Base-by-base conservation (phyloP, 2,888 invertebrate genomes). In the Clanis bilineata region DNA sequence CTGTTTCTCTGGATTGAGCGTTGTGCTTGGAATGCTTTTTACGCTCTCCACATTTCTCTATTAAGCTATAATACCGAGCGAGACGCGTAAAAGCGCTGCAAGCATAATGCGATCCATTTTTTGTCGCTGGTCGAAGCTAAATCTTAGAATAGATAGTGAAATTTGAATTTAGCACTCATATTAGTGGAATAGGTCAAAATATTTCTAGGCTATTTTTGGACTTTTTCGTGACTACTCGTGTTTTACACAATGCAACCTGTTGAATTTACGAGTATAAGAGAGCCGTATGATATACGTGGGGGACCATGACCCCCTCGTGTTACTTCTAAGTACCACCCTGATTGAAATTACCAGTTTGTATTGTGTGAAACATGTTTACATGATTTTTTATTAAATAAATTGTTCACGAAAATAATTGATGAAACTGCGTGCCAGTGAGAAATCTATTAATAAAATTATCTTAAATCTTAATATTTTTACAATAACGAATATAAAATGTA, bases 401-500 rank as follows among this genome's bases (percentile, higher is more conserved):
- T 51, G 18, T 41, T 39, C 39, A 51, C 9, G 18, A 45, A 47
- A 58, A 28, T 38, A 12, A 51, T 51, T 41, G 43, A 43, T 56
- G 36, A 38, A 51, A 15, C 36, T 23, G 36, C 36, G 32, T 54
- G 43, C 44, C 36, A 41, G 39, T 55, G 39, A 21, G 23, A 22
- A 45, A 32, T 32, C 28, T 15, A 41, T 36, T 12, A 36, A 36
- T 44, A 25, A 47, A 22, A 41, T 55, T 39, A 32, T 36, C 44
- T 56, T 58, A 18, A 38, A 21, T 54, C 38, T 66, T 68, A 66
- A 63, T 43, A 74, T 36, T 70, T 74, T 73, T 74, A 77, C 74
- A 76, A 71, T 64, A 64, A 67, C 65, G 64, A 67, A 67, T 63
- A 66, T 64, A 64, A 70, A 69, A 64, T 65, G 68, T 71, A 69